Evolutionary conservation across 2,797 vertebrate genomes (phyloP), one percentile per base, ranked within the genome.

Genomic region (Eupleurogrammus muticus): DNA sequence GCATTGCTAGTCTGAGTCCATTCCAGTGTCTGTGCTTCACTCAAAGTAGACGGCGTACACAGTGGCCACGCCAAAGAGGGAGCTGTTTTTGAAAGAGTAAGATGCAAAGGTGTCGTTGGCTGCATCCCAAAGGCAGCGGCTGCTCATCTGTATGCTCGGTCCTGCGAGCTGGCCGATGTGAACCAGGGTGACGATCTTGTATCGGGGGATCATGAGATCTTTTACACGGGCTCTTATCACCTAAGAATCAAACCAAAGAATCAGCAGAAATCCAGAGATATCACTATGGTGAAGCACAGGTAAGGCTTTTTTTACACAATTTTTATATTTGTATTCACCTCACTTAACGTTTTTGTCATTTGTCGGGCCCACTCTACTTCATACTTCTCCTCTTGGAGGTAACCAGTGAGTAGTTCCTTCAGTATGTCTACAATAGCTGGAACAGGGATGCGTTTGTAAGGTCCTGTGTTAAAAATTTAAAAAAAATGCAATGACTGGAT

Each of bases 91-190:
- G 88, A 98, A 97, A 14, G 89, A 81, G 1, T 92, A 93, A 0
- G 95, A 95, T 0, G 95, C 89, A n/a, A 95, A 95, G 0, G 90
- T 95, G 70, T 97, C 98, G 0, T 61, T 95, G 0, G 77, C 38
- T 0, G 93, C 88, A 7, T 97, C 95, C 97, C 97, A 98, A 56
- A 98, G 94, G 75, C 96, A 98, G 52, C 96, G 93, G 91, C 96
- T 97, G 69, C 94, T 94, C 0, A 96, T 88, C 2, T 94, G 92
- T 87, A 98, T 88, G 90, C 94, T 93, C 87, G 97, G 96, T 13
- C 93, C 90, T 0, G 72, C 80, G 77, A 93, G 92, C 87, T 97
- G 96, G 61, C 97, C 97, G 0, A 98, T 91, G 82, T 94, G 91
- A 52, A 96, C 92, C 24, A 94, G 76, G 70, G 97, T 95, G 14